Percentiles rank a stretch among this genome's conserved stretches.
These are phyloP conservation scores for Eurosta solidaginis DNA, from an alignment of 1,140 invertebrate genomes.

Conservation along the genomic window DNA sequence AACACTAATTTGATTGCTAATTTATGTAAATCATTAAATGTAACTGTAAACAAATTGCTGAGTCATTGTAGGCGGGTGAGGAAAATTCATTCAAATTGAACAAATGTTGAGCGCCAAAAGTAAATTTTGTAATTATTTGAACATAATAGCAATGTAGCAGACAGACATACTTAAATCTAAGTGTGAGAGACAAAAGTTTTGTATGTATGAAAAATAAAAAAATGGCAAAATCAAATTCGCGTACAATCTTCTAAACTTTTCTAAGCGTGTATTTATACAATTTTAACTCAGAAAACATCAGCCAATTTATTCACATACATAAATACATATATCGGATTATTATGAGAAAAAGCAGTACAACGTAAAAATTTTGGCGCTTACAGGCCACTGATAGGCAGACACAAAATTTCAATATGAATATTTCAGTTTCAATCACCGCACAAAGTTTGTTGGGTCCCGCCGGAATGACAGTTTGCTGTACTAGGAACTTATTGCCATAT, in stretches of 20 bases:
- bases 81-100: background rate
- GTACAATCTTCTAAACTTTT: background rate
- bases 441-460: too few species aligned
- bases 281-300: background rate
- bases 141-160: background rate
- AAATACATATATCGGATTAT: background rate
- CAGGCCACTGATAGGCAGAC: background rate
- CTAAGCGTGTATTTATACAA: too few species aligned
- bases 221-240: background rate
- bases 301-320: background rate
- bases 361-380: background rate
- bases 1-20: background rate
- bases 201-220: too few species aligned
- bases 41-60: background rate
- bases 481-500: too few species aligned
- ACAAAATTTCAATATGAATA: background rate
- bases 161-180: background rate
- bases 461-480: too few species aligned
- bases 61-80: background rate
- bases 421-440: conserved; percentile 14
- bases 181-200: background rate
- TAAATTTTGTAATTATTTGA: background rate
- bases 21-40: conserved; percentile 19
- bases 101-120: background rate
- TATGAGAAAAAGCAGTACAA: background rate